These are phyloP conservation scores for Poeciliopsis infans DNA, from an alignment of 2,797 vertebrate genomes.

Conservation along the genomic window DNA sequence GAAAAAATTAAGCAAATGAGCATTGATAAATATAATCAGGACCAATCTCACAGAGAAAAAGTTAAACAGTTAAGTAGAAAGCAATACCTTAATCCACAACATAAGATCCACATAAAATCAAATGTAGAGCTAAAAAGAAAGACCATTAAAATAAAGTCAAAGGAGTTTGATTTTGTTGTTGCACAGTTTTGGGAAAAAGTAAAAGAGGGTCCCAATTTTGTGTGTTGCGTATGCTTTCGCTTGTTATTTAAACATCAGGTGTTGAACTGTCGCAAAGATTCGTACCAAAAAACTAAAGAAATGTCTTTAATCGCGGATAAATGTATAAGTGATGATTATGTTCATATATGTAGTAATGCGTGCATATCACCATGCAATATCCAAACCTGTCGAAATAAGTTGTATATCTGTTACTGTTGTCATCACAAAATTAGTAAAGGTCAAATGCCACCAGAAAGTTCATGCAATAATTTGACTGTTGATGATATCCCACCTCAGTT, in stretches of 20 bases:
- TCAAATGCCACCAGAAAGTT: not conserved
- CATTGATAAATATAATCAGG: too few relatives aligned
- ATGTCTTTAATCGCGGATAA: not conserved
- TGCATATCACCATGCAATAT: not conserved
- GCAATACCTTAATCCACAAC: too few relatives aligned
- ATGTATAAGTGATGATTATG: not conserved
- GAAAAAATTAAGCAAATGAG: too few relatives aligned
- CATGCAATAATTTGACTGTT: not conserved
- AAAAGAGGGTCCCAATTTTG: conserved; percentile 13
- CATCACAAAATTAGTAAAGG: conserved; percentile 6
- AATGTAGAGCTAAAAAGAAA: too few relatives aligned
- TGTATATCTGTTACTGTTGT: not conserved
- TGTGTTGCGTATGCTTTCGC: conserved; percentile 13
- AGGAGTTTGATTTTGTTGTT: conserved; percentile 10
- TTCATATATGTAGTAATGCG: not conserved
- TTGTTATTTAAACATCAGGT: conserved; percentile 26
- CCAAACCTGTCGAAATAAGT: not conserved
- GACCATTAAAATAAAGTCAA: too few relatives aligned
- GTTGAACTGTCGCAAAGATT: fast-evolving
- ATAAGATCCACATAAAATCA: too few relatives aligned
- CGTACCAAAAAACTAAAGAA: not conserved
- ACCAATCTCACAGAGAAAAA: too few relatives aligned
- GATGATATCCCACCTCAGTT: not conserved
- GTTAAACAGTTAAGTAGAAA: too few relatives aligned
- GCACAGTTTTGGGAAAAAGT: not conserved